These are phyloP conservation scores for Diplosoma virens DNA, from an alignment of 23 tunicate genomes.

Conservation along the genomic window DNA sequence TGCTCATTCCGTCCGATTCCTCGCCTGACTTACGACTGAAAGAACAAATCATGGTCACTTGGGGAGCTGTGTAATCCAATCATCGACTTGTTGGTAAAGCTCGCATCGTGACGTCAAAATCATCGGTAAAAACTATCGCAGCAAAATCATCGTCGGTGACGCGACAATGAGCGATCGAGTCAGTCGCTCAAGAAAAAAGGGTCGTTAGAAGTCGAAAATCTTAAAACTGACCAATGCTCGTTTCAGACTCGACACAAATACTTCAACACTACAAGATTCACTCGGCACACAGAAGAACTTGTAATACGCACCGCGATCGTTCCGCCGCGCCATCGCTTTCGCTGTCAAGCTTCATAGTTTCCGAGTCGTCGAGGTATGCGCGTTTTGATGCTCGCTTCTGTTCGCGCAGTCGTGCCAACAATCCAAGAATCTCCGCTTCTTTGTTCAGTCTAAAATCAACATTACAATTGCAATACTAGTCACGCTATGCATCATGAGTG, in stretches of 20 bases:
- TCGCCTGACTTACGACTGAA: slow-evolving; percentile 61
- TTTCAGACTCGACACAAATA: neutral
- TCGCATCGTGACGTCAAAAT: no score
- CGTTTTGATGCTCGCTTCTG: neutral
- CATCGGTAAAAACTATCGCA: no score
- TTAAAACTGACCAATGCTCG: no score
- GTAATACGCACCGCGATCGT: slow-evolving; percentile 4
- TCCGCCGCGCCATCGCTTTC: slow-evolving; percentile 19
- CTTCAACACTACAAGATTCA: neutral
- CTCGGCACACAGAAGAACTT: neutral
- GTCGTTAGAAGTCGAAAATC: no score
- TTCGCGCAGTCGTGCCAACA: slow-evolving; percentile 35
- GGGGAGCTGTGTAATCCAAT: neutral
- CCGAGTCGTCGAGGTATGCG: neutral
- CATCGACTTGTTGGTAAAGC: no score
- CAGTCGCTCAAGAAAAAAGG: no score
- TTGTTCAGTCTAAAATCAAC: slow-evolving; percentile 43
- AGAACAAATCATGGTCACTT: neutral
- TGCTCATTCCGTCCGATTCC: slow-evolving; percentile 88
- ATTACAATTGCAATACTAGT: no score
- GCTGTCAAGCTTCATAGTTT: slow-evolving; percentile 1
- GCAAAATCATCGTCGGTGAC: no score
- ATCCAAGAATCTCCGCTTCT: slow-evolving; percentile 62
- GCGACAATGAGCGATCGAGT: no score
- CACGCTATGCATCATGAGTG: no score